Conservation (phyloP, 1,140 invertebrate species). For the Heliconius melpomene region DNA sequence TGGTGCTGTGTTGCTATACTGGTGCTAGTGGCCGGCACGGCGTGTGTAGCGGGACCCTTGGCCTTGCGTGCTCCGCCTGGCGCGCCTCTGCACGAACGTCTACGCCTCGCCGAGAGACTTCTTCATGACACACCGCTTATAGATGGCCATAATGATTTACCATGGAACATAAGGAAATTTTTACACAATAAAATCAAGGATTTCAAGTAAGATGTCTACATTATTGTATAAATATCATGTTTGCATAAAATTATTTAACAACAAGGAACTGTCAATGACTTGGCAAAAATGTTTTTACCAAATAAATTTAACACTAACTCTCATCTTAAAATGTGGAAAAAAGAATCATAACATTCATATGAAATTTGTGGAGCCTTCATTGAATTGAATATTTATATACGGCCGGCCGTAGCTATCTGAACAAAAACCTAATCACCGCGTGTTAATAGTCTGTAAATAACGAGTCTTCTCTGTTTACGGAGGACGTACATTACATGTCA, state of each 20-base stretch:
- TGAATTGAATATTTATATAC: not conserved
- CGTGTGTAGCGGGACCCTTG: conserved; percentile 85
- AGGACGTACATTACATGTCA: not conserved
- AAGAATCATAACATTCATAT: not conserved
- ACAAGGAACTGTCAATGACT: no score
- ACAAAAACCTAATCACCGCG: not conserved
- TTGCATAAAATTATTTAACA: not conserved
- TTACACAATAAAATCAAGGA: conserved; percentile 92
- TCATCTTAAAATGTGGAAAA: conserved; percentile 2
- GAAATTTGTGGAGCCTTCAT: not conserved
- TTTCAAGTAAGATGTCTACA: conserved; percentile 83
- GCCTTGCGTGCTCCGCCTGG: conserved; percentile 84
- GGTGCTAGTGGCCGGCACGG: conserved; percentile 84
- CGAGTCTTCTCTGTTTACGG: not conserved
- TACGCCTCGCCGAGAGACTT: conserved; percentile 83
- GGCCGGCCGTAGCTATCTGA: not conserved
- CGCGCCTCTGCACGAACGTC: conserved; percentile 84
- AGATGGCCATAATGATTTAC: conserved; percentile 94
- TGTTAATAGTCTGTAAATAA: conserved; percentile 12
- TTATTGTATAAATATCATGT: not conserved
- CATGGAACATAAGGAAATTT: conserved; percentile 94
- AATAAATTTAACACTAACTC: not conserved
- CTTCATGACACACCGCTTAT: conserved; percentile 85
- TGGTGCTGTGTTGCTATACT: conserved; percentile 86
- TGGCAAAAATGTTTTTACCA: not conserved